phyloP scores from a whole-genome alignment of 2,888 invertebrate genomes.

The Balanococcus diminutus region DNA sequence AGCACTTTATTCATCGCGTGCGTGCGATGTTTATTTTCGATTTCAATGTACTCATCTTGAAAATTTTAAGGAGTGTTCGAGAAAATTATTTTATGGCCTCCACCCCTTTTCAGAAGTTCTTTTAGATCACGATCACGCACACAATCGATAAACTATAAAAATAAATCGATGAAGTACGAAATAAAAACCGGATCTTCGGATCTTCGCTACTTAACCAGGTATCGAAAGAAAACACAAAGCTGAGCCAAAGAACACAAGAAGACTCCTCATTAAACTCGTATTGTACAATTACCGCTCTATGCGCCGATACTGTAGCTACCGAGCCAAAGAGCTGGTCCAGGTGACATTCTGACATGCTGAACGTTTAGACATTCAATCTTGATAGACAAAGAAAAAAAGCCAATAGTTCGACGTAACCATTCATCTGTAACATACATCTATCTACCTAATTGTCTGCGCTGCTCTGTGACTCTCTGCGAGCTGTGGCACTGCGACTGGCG shows the following conservation, averaged over 20 bases:
- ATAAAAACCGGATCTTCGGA: conserved; percentile 39
- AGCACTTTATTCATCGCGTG: neutral
- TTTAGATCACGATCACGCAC: neutral
- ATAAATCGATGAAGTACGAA: neutral
- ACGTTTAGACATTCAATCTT: conserved; percentile 30
- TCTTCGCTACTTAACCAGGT: neutral
- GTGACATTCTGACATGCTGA: conserved; percentile 29
- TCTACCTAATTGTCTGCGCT: conserved; percentile 23
- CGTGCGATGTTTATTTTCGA: neutral
- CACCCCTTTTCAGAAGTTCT: neutral
- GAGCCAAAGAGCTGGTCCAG: conserved; percentile 19
- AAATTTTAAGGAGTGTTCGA: neutral
- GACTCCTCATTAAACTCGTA: conserved; percentile 25
- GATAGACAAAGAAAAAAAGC: conserved; percentile 32
- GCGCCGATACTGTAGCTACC: neutral
- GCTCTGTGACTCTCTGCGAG: neutral
- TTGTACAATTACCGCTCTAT: conserved; percentile 28
- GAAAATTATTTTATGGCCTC: neutral
- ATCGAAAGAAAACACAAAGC: neutral
- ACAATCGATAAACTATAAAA: neutral
- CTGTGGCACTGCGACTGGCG: no score
- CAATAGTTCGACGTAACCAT: conserved; percentile 1
- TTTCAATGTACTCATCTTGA: neutral
- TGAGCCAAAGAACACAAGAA: neutral
- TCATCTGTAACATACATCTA: conserved; percentile 28